Percentiles rank a stretch among this genome's conserved stretches.
phyloP scores from a whole-genome alignment of 2,113 vertebrate genomes.

The Etia nguti region DNA sequence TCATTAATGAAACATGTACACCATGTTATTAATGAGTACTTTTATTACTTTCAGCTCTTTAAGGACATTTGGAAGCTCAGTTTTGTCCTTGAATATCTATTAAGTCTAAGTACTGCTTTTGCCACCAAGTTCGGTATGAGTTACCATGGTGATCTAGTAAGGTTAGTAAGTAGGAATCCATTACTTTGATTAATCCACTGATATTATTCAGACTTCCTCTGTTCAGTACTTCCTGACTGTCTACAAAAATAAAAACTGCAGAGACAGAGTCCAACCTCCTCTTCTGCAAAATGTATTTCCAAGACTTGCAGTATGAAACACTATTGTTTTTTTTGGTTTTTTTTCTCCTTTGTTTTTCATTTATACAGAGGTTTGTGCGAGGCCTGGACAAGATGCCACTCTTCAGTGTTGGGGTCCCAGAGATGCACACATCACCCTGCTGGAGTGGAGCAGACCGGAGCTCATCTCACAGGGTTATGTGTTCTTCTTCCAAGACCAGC shows the following conservation, averaged over 20 bases:
- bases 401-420: not conserved
- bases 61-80: not conserved
- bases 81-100: fast-evolving
- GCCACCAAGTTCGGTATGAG: not conserved
- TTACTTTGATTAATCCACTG: fast-evolving
- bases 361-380: fast-evolving
- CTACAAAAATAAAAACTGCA: not conserved
- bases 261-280: not conserved
- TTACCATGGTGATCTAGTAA: not conserved
- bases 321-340: not conserved
- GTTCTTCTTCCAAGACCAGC: not conserved
- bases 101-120: not conserved
- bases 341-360: not conserved
- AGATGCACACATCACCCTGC: not conserved
- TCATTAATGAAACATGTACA: not conserved
- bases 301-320: fast-evolving
- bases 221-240: fast-evolving
- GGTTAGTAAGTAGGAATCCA: fast-evolving
- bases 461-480: not conserved
- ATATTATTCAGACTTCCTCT: not conserved
- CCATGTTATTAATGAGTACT: not conserved
- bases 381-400: fast-evolving
- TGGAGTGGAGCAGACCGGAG: fast-evolving
- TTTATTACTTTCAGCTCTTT: fast-evolving
- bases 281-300: fast-evolving